Percentiles rank a stretch among this genome's conserved stretches.
Evolutionary conservation across 92 coral and sea anemone genomes (phyloP).

Genomic region (Muricea muricata): DNA sequence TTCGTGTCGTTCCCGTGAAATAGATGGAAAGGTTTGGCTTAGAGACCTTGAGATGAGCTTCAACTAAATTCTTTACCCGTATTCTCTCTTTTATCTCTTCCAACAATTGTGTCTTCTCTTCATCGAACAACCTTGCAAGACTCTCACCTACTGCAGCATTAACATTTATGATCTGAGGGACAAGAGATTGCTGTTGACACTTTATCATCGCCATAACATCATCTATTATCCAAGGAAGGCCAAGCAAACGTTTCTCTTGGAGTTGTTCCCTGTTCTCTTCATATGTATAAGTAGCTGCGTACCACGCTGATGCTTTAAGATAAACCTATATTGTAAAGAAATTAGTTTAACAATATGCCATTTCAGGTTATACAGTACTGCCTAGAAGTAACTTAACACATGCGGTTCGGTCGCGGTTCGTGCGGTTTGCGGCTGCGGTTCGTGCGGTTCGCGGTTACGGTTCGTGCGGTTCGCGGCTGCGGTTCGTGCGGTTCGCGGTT

Average conservation of each 20-base stretch:
- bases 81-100: constrained; percentile 61
- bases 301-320: constrained; percentile 93
- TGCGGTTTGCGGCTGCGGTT: too few species aligned
- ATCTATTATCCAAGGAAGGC: constrained; percentile 93
- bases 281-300: constrained; percentile 71
- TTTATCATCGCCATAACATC: constrained; percentile 80
- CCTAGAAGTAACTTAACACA: too few species aligned
- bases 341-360: background rate
- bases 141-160: constrained; percentile 51
- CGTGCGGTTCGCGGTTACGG: too few species aligned
- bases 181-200: background rate
- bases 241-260: constrained; percentile 69
- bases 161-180: background rate
- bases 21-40: background rate
- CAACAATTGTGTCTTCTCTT: constrained; percentile 59
- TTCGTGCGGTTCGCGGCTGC: too few species aligned
- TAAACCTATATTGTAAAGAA: constrained; percentile 48
- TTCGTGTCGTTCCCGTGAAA: background rate
- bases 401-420: too few species aligned
- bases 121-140: constrained; percentile 53
- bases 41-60: background rate
- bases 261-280: constrained; percentile 19
- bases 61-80: constrained; percentile 49
- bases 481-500: too few species aligned
- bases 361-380: too few species aligned